Percentiles rank a stretch among this genome's conserved stretches.
phyloP scores from a whole-genome alignment of 2,888 invertebrate genomes.

The Dysmachus trigonus region DNA sequence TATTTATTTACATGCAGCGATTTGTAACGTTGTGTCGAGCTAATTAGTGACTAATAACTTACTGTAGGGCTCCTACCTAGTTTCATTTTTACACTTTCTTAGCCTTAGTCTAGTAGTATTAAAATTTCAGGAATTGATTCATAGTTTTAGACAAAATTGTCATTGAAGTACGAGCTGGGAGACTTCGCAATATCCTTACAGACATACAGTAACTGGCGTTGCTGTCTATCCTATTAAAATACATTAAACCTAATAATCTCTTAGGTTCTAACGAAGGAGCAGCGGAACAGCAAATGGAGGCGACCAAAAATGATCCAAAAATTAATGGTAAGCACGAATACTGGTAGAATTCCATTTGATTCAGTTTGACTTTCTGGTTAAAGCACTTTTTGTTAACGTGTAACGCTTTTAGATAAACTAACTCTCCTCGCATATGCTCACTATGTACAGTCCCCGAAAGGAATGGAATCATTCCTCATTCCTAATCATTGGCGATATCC shows the following conservation, averaged over 20 bases:
- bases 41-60: not conserved
- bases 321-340: slow-evolving; percentile 24
- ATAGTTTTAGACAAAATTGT: not conserved
- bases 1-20: slow-evolving; percentile 18
- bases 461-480: not conserved
- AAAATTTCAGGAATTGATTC: slow-evolving; percentile 35
- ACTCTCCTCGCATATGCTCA: not conserved
- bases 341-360: slow-evolving; percentile 26
- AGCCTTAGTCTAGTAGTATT: slow-evolving; percentile 29
- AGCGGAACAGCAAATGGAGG: slow-evolving; percentile 3
- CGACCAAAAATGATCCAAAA: slow-evolving; percentile 10
- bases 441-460: not conserved
- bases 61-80: not conserved
- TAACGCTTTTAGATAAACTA: slow-evolving; percentile 22
- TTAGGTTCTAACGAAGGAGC: not conserved
- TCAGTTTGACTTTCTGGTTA: slow-evolving; percentile 26
- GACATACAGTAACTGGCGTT: not conserved
- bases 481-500: slow-evolving; percentile 57
- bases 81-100: not conserved
- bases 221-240: not conserved
- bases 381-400: slow-evolving; percentile 44
- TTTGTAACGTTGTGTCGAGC: slow-evolving; percentile 7
- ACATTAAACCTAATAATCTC: slow-evolving; percentile 1
- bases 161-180: not conserved
- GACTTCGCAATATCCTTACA: not conserved